Conservation (phyloP, 2,113 vertebrate genomes). For the Prinia subflava region DNA sequence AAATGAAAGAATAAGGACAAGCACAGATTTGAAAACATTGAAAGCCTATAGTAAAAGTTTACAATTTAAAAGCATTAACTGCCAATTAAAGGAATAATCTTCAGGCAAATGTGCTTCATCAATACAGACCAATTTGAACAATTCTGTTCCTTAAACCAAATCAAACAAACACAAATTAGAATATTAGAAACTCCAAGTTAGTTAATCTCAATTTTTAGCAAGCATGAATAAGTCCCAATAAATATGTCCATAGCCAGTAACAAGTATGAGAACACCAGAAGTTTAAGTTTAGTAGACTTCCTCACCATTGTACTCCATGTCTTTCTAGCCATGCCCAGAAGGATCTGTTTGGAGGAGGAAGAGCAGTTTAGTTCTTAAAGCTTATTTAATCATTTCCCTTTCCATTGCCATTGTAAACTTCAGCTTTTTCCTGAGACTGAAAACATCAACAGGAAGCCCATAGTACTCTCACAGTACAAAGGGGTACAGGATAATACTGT, state of each 20-base stretch:
- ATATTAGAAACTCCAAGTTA: neutral
- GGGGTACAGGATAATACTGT: neutral
- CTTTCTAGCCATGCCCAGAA: conserved; percentile 26
- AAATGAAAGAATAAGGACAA: neutral
- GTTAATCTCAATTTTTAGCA: neutral
- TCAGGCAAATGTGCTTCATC: neutral
- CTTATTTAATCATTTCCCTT: conserved; percentile 50
- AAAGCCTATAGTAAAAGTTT: neutral
- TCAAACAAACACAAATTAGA: neutral
- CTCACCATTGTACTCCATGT: conserved; percentile 7
- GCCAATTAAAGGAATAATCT: neutral
- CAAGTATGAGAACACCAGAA: conserved; percentile 21
- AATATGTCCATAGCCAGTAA: neutral
- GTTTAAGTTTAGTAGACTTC: conserved; percentile 21
- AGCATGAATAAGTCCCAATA: neutral
- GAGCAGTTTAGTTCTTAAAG: conserved; percentile 22
- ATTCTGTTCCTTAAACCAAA: neutral
- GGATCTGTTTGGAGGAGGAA: neutral
- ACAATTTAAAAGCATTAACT: neutral
- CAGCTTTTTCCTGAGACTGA: neutral
- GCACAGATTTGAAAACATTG: neutral
- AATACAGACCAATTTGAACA: neutral
- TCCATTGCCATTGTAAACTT: conserved; percentile 9
- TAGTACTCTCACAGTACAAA: neutral
- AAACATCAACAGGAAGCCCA: conserved; percentile 13